These are phyloP conservation scores for Synanthedon formicaeformis DNA, from an alignment of 2,888 invertebrate genomes.

Conservation along the genomic window DNA sequence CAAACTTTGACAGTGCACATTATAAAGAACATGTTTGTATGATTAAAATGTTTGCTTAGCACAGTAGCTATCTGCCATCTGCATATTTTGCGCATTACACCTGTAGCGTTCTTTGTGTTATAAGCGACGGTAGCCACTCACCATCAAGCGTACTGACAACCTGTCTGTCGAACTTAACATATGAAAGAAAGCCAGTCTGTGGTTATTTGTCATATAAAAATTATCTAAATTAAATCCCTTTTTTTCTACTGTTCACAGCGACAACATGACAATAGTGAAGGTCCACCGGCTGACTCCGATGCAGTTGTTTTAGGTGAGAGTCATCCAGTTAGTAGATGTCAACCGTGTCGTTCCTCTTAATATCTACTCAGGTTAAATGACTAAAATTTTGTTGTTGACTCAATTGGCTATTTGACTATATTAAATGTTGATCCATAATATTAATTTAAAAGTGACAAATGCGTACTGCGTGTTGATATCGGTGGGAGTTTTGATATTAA, in stretches of 20 bases:
- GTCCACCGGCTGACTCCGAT: constrained; percentile 72
- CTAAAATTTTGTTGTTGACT: not conserved
- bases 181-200: too few species aligned
- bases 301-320: constrained; percentile 78
- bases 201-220: too few species aligned
- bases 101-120: too few species aligned
- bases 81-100: too few species aligned
- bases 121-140: too few species aligned
- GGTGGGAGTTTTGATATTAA: too few species aligned
- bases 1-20: too few species aligned
- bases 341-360: constrained; percentile 69
- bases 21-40: too few species aligned
- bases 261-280: constrained; percentile 78
- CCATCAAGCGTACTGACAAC: too few species aligned
- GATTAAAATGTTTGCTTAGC: not conserved
- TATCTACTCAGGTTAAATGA: not conserved
- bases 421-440: not conserved
- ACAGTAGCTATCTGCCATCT: too few species aligned
- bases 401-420: not conserved
- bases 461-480: not conserved
- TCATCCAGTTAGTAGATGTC: constrained; percentile 75
- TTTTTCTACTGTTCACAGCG: constrained; percentile 64
- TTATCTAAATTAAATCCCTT: too few species aligned
- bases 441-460: not conserved
- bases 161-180: too few species aligned